These are phyloP conservation scores for Heteropelma amictum DNA, from an alignment of 2,888 invertebrate genomes.

Conservation along the genomic window DNA sequence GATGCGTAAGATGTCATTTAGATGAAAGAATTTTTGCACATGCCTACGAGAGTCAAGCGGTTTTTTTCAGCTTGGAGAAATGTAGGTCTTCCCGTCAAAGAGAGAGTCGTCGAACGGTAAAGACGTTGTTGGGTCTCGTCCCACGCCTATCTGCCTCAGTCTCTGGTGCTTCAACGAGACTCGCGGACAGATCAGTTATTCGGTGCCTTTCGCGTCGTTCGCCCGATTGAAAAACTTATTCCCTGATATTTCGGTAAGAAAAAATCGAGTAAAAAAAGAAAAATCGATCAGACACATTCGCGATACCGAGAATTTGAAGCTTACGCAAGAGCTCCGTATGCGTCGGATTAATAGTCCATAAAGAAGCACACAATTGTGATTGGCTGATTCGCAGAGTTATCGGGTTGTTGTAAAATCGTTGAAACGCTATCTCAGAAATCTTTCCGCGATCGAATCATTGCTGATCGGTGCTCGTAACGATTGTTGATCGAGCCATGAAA, in stretches of 20 bases:
- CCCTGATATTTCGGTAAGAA: not conserved
- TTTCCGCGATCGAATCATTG: conserved; percentile 15
- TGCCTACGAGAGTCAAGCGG: conserved; percentile 14
- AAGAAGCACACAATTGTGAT: conserved; percentile 12
- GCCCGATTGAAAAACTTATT: conserved; percentile 24
- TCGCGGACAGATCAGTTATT: conserved; percentile 52
- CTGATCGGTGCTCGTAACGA: conserved; percentile 22
- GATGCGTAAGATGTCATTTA: not conserved
- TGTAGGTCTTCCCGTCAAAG: conserved; percentile 55
- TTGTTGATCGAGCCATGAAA: conserved; percentile 8
- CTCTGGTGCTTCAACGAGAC: conserved; percentile 34
- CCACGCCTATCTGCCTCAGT: conserved; percentile 58
- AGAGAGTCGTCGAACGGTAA: conserved; percentile 64
- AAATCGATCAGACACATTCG: not conserved
- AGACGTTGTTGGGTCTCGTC: conserved; percentile 65
- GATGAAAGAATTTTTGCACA: conserved; percentile 25
- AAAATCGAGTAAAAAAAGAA: conserved; percentile 14
- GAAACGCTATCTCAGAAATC: not conserved
- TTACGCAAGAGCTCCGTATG: not conserved
- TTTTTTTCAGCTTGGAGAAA: conserved; percentile 43
- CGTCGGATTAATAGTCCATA: not conserved
- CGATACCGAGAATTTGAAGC: not conserved
- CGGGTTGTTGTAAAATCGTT: conserved; percentile 16
- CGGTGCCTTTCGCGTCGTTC: conserved; percentile 52
- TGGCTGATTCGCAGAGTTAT: not conserved